These are phyloP conservation scores for Illadopsis cleaveri DNA, from an alignment of 2,113 vertebrate genomes.

Conservation along the genomic window DNA sequence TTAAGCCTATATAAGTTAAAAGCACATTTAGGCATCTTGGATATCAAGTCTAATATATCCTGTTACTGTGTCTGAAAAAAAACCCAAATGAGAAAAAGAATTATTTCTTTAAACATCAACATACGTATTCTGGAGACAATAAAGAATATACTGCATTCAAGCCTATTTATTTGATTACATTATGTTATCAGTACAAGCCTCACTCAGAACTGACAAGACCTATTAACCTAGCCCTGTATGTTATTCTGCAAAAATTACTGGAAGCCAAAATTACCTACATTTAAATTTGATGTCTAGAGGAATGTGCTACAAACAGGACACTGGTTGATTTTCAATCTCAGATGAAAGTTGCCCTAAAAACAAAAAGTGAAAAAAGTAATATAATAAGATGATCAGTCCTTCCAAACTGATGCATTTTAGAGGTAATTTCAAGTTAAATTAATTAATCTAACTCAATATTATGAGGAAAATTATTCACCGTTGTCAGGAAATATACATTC, in stretches of 20 bases:
- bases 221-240: accelerated
- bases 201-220: neutral
- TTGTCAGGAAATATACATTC: neutral
- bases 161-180: neutral
- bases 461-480: neutral
- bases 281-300: neutral
- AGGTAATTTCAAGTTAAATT: neutral
- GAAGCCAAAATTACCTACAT: neutral
- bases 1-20: neutral
- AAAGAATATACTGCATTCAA: neutral
- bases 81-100: neutral
- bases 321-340: neutral
- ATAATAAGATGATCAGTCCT: neutral
- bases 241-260: neutral
- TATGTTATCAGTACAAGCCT: neutral
- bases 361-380: neutral
- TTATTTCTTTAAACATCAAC: neutral
- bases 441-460: neutral
- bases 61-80: neutral
- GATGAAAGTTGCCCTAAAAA: neutral
- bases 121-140: neutral
- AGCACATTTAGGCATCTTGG: neutral
- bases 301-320: neutral
- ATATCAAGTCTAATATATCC: neutral
- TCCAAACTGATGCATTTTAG: neutral